A percentile compares a stretch with the other conserved stretches of the same genome.
phyloP scores from a whole-genome alignment of 1,140 invertebrate species.

The Aphaenogaster ashmeadi region DNA sequence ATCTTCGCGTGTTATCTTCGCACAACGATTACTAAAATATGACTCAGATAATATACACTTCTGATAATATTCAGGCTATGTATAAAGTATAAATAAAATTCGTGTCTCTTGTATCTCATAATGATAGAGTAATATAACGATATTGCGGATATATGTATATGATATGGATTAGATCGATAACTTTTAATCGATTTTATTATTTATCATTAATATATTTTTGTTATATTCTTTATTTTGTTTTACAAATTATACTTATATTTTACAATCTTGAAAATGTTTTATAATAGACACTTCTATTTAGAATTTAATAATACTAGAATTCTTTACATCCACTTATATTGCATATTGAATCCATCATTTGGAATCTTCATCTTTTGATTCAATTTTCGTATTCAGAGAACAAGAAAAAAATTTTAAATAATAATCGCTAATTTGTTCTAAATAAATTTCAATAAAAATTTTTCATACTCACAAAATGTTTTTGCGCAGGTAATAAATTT shows the following conservation, averaged over 20 bases:
- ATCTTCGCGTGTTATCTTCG: background rate
- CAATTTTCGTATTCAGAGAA: background rate
- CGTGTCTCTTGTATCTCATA: background rate
- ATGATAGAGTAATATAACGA: background rate
- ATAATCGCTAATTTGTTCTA: too few relatives aligned
- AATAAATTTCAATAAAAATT: background rate
- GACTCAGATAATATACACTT: background rate
- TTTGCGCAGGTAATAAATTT: background rate
- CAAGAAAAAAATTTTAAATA: background rate
- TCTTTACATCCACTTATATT: background rate
- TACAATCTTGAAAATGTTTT: background rate
- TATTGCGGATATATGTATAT: background rate
- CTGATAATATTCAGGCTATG: background rate
- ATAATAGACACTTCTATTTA: background rate
- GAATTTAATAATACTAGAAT: background rate
- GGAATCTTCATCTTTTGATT: background rate
- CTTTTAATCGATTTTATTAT: background rate
- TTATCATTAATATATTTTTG: background rate
- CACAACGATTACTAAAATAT: background rate
- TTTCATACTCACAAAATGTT: background rate
- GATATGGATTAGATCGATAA: background rate
- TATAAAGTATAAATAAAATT: slow-evolving; percentile 1
- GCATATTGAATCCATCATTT: background rate
- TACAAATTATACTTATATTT: background rate
- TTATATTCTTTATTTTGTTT: too few relatives aligned